Base-by-base conservation (phyloP, 37 sponge, comb jelly and placozoan species). In the Cliona cf. orientalis region DNA sequence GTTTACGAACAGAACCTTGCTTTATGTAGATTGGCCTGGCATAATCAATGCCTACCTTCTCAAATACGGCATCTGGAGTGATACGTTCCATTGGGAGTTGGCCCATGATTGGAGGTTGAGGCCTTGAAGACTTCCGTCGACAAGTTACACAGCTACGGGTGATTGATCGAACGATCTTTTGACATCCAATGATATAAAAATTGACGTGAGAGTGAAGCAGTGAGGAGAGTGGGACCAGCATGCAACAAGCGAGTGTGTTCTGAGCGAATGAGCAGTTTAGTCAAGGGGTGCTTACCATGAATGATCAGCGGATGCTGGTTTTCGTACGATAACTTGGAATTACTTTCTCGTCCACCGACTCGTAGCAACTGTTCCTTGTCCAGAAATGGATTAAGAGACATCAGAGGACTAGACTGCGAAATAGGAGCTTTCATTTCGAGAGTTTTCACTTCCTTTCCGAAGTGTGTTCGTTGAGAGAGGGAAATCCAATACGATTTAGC, bases 401-500 rank as follows among this genome's bases (percentile, higher is more conserved):
- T 37, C 6, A 36, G 41, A 40, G 22, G 22, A 35, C 71, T 40
- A 35, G 71, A 36, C 21, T 7, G 7, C 5, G 25, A 7, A 21
- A 62, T 7, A 25, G 19, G 26, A 25, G 6, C 64, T 62, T 62
- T 14, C 29, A 25, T 21, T 7, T 23, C 23, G 25, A 62, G 26
- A 62, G 64, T 25, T 62, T 62, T 28, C 23, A 74, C 22, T 36
- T 74, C 75, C 17, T 29, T 74, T 29, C 14, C 7, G 39, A 74
- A 74, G n/a, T 74, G 14, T 22, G 42, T 32, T 40, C 33, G 38
- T 55, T 74, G 75, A 34, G 37, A 19, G 35, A 74, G 19, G 21
- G 25, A 28, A 31, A 74, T 56, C 75, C 58, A 74, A 74, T 74
- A 74, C 21, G 14, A 14, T 33, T 74, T 59, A 33, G 59, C 57